Base-by-base conservation (phyloP, 92 coral and sea anemone species). In the Paragorgia papillata region DNA sequence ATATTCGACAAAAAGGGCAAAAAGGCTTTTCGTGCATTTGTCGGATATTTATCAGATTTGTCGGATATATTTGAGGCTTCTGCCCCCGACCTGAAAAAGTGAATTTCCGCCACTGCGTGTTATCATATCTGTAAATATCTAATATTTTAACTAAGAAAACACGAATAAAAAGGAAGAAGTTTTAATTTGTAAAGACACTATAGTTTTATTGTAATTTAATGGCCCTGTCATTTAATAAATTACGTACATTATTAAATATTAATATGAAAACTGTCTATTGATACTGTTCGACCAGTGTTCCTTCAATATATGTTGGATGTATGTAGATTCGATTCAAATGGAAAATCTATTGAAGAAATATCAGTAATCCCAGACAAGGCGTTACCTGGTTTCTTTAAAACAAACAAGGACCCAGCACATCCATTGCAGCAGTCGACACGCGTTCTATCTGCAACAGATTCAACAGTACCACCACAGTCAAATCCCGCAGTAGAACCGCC, bases 261-360 rank as follows among this genome's bases (percentile, higher is more conserved):
- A n/a, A n/a, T n/a, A n/a, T n/a, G n/a, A n/a, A n/a, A n/a, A n/a
- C n/a, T n/a, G n/a, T 13, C 4, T 24, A 10, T 59, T 13, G 31
- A 59, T 19, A 59, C 18, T 26, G 65, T 13, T n/a, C n/a, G n/a
- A n/a, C 65, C 7, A 13, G 2, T 26, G 17, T 13, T 59, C 31
- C 5, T 21, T 26, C 43, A 37, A 37, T 37, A 37, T 37, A 37
- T 59, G 14, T 59, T 59, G 14, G 26, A 19, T 59, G 65, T 4
- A 27, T n/a, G 65, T 32, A 59, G 65, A 59, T 59, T 59, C 65
- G 65, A 59, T 59, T 59, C 65, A 59, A 59, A 13, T 19, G 65
- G 65, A 19, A 59, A 59, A 59, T 7, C 31, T 59, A 59, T 59
- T 59, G 65, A 59, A 59, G 32, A 59, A 59, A 59, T 3, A 32